Conservation (phyloP, 2,113 vertebrate genomes). For the Ceyx margarethae region DNA sequence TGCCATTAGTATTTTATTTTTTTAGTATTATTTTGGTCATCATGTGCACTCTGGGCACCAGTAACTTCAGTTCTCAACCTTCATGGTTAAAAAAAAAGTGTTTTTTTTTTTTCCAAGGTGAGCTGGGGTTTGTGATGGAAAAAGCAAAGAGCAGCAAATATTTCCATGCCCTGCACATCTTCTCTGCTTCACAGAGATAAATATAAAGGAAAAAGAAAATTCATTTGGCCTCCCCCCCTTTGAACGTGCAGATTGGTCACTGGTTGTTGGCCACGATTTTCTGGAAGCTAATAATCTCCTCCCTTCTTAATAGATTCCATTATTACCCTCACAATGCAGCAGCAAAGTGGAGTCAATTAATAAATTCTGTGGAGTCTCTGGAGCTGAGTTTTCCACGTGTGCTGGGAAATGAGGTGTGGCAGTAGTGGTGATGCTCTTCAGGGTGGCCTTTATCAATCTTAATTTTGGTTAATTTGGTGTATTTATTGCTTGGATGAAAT, state of each 20-base stretch:
- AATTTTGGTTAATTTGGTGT: constrained; percentile 16
- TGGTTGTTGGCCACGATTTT: constrained; percentile 40
- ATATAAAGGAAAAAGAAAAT: neutral
- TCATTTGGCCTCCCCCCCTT: neutral
- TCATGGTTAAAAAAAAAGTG: no score
- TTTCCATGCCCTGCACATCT: neutral
- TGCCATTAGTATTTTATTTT: no score
- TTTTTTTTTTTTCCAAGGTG: no score
- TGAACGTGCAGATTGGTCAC: constrained; percentile 37
- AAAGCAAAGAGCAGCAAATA: no score
- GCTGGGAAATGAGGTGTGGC: constrained; percentile 11
- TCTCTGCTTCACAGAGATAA: constrained; percentile 9
- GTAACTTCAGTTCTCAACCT: no score
- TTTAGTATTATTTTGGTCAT: no score
- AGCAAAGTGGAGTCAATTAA: neutral
- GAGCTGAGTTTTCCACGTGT: neutral
- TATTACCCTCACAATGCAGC: constrained; percentile 37
- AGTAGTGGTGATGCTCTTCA: neutral
- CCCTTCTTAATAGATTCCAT: constrained; percentile 24
- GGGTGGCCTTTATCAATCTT: neutral
- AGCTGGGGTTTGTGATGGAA: no score
- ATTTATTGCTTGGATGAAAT: constrained; percentile 1
- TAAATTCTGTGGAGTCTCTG: constrained; percentile 14
- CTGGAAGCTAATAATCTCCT: constrained; percentile 5
- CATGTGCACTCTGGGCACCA: no score